Evolutionary conservation across 2,113 vertebrate species (phyloP), one percentile per base, ranked within the genome.

Genomic region (Actenoides hombroni): DNA sequence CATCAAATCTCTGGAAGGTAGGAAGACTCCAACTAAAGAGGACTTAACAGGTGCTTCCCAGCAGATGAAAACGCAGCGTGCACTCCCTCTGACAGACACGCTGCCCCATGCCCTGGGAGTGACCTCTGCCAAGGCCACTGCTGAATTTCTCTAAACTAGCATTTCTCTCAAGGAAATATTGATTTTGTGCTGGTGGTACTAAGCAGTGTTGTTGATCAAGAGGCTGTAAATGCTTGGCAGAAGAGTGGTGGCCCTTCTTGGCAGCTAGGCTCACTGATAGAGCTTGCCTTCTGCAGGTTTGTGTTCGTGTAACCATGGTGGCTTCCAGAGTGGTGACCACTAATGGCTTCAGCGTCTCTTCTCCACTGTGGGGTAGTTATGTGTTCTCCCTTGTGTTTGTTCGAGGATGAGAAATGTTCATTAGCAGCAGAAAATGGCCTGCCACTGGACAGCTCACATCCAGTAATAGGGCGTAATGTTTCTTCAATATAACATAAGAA

Each of bases 181-280:
- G 96, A 97, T 97, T 97, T 97, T 96, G 81, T 97, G 97, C 94
- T 95, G 88, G 57, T 75, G 80, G 57, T 79, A 83, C 94, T 96
- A 96, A 95, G 83, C 85, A 83, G 68, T 54, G 44, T 51, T 92
- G 88, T 95, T 95, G 86, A 97, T 92, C 3, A 7, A 97, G 78
- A 86, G 63, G 49, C 78, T 90, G 33, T 76, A 92, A 79, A 33
- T n/a, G 23, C 67, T 79, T 90, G 68, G 84, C 76, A 92, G 75
- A 68, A 56, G 35, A 79, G 79, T 48, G 49, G 81, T 94, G 83
- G 83, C 31, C 86, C 65, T 90, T 76, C 40, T 75, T 84, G 65
- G 65, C 53, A 74, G 46, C 26, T 29, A 16, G 56, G 24, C 35
- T 91, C 21, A 13, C 16, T 44, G 60, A 65, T 71, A 39, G 65